A percentile compares a stretch with the other conserved stretches of the same genome.
Conservation (phyloP, 2,888 invertebrate species). For the Andrena bicolor region DNA sequence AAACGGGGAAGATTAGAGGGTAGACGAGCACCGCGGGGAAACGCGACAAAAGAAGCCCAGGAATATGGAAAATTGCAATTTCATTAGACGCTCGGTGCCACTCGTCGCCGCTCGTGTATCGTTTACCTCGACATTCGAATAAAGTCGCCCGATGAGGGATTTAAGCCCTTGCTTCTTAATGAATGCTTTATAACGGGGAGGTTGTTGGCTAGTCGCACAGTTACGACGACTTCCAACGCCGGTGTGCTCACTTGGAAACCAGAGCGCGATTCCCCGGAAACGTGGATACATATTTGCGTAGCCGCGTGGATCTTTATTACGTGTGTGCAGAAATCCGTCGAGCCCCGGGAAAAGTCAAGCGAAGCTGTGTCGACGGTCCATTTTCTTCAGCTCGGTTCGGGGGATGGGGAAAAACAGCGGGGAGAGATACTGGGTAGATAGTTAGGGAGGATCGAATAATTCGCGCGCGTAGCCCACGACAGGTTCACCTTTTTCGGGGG, state of each 20-base stretch:
- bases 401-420: background rate
- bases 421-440: no score
- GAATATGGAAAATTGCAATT: background rate
- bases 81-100: background rate
- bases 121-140: background rate
- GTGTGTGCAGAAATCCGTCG: background rate
- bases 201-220: background rate
- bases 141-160: constrained; percentile 35
- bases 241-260: constrained; percentile 13
- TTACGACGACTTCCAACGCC: background rate
- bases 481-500: background rate
- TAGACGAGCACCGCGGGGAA: background rate
- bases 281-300: constrained; percentile 28
- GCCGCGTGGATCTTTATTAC: constrained; percentile 22
- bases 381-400: constrained; percentile 2
- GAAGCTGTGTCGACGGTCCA: constrained; percentile 6
- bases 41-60: background rate
- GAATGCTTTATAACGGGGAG: constrained; percentile 42
- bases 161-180: background rate
- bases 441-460: no score
- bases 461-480: no score
- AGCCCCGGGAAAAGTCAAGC: background rate
- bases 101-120: constrained; percentile 4
- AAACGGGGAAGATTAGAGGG: background rate
- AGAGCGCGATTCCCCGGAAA: constrained; percentile 2